A percentile compares a stretch with the other conserved stretches of the same genome.
Conservation (phyloP, 2,888 invertebrate genomes). For the Agonopterix heracliana region DNA sequence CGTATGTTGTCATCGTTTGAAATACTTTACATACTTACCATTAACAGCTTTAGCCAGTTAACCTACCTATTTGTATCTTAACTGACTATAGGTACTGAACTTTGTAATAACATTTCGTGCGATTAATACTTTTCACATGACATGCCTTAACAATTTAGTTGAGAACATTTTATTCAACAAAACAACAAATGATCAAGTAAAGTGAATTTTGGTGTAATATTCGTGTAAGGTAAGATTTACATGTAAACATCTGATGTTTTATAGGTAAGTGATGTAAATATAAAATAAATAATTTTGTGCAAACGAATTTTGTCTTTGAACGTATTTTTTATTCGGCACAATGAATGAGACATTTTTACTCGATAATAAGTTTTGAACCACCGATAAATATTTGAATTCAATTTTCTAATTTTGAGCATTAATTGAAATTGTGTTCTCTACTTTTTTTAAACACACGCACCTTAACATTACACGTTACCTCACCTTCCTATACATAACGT, state of each 20-base stretch:
- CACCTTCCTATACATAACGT: too few relatives aligned
- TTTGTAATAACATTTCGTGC: neutral
- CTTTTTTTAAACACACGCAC: neutral
- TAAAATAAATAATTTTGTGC: slow-evolving; percentile 1
- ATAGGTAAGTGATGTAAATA: slow-evolving; percentile 5
- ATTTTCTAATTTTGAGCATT: too few relatives aligned
- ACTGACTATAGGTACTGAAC: too few relatives aligned
- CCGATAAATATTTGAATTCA: neutral
- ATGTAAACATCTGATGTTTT: neutral
- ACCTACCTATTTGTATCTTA: too few relatives aligned
- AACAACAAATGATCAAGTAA: slow-evolving; percentile 2
- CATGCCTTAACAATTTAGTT: neutral
- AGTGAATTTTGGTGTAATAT: neutral
- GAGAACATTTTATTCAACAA: neutral
- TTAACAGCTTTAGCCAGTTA: too few relatives aligned
- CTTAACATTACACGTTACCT: too few relatives aligned
- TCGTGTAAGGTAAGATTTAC: slow-evolving; percentile 4
- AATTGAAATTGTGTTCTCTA: too few relatives aligned
- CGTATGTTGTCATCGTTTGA: too few relatives aligned
- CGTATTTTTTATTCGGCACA: neutral
- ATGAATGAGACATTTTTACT: too few relatives aligned
- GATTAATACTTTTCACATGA: neutral
- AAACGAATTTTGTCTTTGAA: slow-evolving; percentile 2
- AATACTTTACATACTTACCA: too few relatives aligned
- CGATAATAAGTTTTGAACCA: neutral